Conservation (phyloP, 1,140 invertebrate genomes). For the Drosophila virilis region DNA sequence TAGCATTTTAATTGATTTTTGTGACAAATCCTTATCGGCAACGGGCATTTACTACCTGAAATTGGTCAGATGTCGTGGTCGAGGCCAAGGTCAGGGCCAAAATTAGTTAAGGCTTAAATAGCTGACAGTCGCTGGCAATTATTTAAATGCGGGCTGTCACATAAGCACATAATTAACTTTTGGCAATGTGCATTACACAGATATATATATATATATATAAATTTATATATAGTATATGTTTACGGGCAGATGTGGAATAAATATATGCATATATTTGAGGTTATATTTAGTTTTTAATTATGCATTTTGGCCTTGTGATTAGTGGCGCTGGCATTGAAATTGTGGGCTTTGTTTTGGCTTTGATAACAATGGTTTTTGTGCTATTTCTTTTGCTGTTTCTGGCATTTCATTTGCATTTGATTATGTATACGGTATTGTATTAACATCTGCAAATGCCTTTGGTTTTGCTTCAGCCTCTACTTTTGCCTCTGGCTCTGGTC, state of each 20-base stretch:
- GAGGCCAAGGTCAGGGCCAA: no score
- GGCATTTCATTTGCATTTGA: slow-evolving; percentile 68
- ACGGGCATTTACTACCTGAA: no score
- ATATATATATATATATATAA: neutral
- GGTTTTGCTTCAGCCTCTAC: neutral
- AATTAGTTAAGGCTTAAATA: no score
- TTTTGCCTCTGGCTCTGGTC: neutral
- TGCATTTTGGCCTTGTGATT: slow-evolving; percentile 37
- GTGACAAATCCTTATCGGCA: neutral
- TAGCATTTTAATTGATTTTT: slow-evolving; percentile 59
- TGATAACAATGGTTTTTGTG: slow-evolving; percentile 17
- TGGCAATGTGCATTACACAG: neutral
- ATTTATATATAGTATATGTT: neutral
- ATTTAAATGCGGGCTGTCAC: neutral
- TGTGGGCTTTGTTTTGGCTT: slow-evolving; percentile 31
- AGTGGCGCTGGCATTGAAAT: slow-evolving; percentile 20
- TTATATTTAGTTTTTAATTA: slow-evolving; percentile 50
- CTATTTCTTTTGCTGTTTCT: slow-evolving; percentile 28
- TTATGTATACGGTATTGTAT: slow-evolving; percentile 36
- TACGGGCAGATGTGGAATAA: no score
- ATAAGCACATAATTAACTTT: neutral
- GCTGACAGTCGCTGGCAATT: neutral
- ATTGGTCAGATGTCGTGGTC: no score
- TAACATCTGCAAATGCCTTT: neutral
- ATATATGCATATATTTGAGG: neutral